Percentiles rank a stretch among this genome's conserved stretches.
phyloP scores from a whole-genome alignment of 2,113 vertebrate species.

The Silurus glanis region DNA sequence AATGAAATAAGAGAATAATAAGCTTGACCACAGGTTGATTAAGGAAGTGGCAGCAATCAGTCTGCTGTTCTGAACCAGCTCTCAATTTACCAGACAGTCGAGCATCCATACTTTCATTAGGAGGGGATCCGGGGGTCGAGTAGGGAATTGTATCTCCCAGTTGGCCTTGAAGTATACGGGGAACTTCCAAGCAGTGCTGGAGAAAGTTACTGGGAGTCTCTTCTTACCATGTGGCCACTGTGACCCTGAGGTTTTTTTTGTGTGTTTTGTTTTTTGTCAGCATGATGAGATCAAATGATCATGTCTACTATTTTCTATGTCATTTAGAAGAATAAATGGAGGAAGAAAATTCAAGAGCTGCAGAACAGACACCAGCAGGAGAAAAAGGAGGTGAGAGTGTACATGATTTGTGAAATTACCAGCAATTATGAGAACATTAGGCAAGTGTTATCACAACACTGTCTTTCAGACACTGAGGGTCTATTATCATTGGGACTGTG shows the following conservation, averaged over 20 bases:
- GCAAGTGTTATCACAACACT: background rate
- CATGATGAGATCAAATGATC: background rate
- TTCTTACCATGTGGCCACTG: background rate
- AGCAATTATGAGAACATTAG: background rate
- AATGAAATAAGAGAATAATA: background rate
- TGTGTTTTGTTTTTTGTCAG: background rate
- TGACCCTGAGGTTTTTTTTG: background rate
- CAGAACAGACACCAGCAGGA: slow-evolving; percentile 54
- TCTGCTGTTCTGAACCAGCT: background rate
- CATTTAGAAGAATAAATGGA: slow-evolving; percentile 66
- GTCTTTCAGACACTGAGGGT: background rate
- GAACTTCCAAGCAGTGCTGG: background rate
- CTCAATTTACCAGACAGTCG: background rate
- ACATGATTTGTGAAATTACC: background rate
- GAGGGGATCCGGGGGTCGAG: background rate
- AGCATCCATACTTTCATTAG: background rate
- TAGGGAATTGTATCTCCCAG: background rate
- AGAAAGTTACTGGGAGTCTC: background rate
- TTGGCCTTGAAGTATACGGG: background rate
- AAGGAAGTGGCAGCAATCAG: background rate
- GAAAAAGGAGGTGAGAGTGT: slow-evolving; percentile 56
- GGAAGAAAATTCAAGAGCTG: slow-evolving; percentile 62
- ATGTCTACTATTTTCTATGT: slow-evolving; percentile 1
- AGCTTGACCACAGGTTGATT: too few relatives aligned
- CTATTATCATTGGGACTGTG: background rate